phyloP scores from a whole-genome alignment of 2,888 invertebrate species.

The Chloroclysta siterata region DNA sequence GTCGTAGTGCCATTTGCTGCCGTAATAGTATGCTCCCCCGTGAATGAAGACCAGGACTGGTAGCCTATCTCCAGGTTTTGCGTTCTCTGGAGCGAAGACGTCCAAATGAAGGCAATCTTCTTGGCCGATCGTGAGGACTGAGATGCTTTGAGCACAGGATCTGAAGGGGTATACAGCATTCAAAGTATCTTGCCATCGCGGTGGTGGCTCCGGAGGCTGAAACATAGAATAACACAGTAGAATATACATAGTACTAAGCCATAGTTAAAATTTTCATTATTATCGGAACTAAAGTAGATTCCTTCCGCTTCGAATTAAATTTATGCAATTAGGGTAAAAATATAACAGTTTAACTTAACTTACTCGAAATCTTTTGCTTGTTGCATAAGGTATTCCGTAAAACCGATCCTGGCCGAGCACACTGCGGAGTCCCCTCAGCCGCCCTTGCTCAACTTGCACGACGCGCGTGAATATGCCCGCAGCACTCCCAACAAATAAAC shows the following conservation, averaged over 20 bases:
- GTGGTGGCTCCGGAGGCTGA: constrained; percentile 63
- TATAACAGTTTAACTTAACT: constrained; percentile 34
- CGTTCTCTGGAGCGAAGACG: constrained; percentile 61
- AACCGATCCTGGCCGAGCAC: constrained; percentile 65
- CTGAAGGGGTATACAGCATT: constrained; percentile 58
- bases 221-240: constrained; percentile 38
- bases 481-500: constrained; percentile 20
- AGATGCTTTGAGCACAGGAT: constrained; percentile 65
- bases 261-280: too few species aligned
- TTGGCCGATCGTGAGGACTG: constrained; percentile 56
- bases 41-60: constrained; percentile 76
- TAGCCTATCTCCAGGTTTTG: constrained; percentile 45
- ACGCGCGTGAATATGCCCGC: constrained; percentile 54
- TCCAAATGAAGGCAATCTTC: constrained; percentile 74
- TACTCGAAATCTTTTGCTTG: constrained; percentile 69
- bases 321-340: neutral
- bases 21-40: constrained; percentile 76
- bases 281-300: too few species aligned
- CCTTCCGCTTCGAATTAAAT: too few species aligned
- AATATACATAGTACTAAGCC: too few species aligned
- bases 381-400: constrained; percentile 74
- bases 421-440: constrained; percentile 62
- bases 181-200: constrained; percentile 63
- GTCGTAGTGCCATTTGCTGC: constrained; percentile 72
- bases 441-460: constrained; percentile 62